These are phyloP conservation scores for Galeopterus variegatus DNA, from an alignment of 2,113 vertebrate genomes.

Conservation along the genomic window DNA sequence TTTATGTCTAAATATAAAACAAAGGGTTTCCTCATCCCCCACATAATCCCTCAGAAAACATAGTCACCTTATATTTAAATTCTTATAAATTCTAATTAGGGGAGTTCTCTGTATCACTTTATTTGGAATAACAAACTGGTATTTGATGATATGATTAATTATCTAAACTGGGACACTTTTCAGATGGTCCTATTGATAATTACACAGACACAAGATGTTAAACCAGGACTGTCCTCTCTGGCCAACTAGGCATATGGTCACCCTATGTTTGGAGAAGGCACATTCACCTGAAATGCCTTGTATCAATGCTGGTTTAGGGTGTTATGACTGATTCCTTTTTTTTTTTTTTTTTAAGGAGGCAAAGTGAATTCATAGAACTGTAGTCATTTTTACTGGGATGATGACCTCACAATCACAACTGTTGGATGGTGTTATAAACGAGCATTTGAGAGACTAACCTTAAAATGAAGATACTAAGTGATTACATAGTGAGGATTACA, in stretches of 20 bases:
- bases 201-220: neutral
- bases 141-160: neutral
- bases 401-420: slow-evolving; percentile 21
- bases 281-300: neutral
- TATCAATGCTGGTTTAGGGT: neutral
- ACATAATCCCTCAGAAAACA: neutral
- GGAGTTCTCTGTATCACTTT: neutral
- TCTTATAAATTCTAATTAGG: neutral
- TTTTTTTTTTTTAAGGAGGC: too few species aligned
- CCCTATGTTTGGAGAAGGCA: neutral
- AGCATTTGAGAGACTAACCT: slow-evolving; percentile 31
- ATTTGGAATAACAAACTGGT: neutral
- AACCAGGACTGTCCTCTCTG: neutral
- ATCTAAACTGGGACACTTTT: neutral
- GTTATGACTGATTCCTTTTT: neutral
- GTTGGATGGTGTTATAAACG: neutral
- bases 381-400: slow-evolving; percentile 2
- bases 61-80: neutral
- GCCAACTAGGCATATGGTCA: neutral
- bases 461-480: slow-evolving; percentile 56
- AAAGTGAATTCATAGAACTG: neutral
- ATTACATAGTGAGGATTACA: slow-evolving; percentile 35
- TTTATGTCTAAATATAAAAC: neutral
- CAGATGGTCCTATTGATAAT: neutral
- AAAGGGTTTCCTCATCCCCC: neutral